Percentiles rank a stretch among this genome's conserved stretches.
These are phyloP conservation scores for Patiria pectinifera DNA, from an alignment of 53 echinoderm and acorn worm species.

Conservation along the genomic window DNA sequence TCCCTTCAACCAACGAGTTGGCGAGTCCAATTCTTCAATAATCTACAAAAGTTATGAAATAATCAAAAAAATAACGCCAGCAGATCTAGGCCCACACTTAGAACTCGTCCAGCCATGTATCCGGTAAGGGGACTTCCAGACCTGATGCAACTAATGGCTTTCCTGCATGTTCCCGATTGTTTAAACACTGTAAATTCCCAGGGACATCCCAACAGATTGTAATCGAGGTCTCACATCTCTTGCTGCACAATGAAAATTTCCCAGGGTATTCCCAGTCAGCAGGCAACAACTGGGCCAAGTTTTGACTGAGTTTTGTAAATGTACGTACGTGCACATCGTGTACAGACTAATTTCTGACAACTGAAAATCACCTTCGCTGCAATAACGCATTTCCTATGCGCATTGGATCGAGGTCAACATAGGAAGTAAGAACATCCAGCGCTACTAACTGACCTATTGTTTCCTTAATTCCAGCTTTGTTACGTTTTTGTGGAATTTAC, in stretches of 20 bases:
- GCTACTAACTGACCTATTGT: not conserved
- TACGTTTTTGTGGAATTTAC: not conserved
- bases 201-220: slow-evolving; percentile 22
- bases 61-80: no score
- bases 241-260: not conserved
- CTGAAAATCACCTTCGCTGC: not conserved
- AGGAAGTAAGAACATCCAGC: not conserved
- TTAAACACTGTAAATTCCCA: slow-evolving; percentile 12
- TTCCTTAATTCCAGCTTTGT: not conserved
- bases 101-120: not conserved
- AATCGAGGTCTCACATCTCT: not conserved
- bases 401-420: not conserved
- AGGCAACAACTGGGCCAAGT: not conserved
- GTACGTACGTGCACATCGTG: no score
- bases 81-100: not conserved
- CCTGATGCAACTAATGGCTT: not conserved
- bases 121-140: slow-evolving; percentile 28
- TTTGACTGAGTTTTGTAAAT: no score
- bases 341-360: no score
- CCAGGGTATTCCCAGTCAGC: not conserved
- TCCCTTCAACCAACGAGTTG: no score
- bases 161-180: not conserved
- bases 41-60: no score
- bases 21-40: no score
- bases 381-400: not conserved